A percentile compares a stretch with the other conserved stretches of the same genome.
Conservation (phyloP, 1,140 invertebrate genomes). For the Diplogasteroides magnus region DNA sequence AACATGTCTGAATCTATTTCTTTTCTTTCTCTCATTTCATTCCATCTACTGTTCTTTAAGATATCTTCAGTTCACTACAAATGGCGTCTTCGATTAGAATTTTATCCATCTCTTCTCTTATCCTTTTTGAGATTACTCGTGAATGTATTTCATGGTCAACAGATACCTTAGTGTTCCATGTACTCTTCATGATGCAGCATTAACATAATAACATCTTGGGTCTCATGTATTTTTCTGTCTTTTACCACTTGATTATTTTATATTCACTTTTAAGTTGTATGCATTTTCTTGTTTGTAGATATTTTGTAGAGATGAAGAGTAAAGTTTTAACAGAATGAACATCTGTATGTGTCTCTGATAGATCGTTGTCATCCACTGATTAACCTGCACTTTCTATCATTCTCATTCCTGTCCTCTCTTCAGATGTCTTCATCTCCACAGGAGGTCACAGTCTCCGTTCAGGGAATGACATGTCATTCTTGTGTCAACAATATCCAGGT, state of each 20-base stretch:
- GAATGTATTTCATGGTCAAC: constrained; percentile 44
- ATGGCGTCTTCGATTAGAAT: constrained; percentile 53
- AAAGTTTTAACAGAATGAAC: no score
- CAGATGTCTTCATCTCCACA: no score
- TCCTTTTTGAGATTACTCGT: constrained; percentile 28
- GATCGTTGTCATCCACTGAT: no score
- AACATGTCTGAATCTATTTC: constrained; percentile 27
- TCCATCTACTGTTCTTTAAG: no score
- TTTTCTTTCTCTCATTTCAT: constrained; percentile 9
- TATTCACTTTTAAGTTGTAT: no score
- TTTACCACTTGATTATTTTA: no score
- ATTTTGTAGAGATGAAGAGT: constrained; percentile 4
- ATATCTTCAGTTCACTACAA: constrained; percentile 46
- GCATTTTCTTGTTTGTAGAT: no score
- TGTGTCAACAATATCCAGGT: constrained; percentile 91
- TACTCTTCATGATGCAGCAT: constrained; percentile 26
- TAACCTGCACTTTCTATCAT: no score
- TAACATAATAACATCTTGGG: no score
- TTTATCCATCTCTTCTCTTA: constrained; percentile 24
- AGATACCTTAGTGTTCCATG: constrained; percentile 33
- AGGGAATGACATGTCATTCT: constrained; percentile 86
- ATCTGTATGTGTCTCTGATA: no score
- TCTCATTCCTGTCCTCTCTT: no score
- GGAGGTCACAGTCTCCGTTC: constrained; percentile 18
- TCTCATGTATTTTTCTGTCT: no score